Conservation (phyloP, 2,113 vertebrate genomes). For the Phrynosoma platyrhinos region DNA sequence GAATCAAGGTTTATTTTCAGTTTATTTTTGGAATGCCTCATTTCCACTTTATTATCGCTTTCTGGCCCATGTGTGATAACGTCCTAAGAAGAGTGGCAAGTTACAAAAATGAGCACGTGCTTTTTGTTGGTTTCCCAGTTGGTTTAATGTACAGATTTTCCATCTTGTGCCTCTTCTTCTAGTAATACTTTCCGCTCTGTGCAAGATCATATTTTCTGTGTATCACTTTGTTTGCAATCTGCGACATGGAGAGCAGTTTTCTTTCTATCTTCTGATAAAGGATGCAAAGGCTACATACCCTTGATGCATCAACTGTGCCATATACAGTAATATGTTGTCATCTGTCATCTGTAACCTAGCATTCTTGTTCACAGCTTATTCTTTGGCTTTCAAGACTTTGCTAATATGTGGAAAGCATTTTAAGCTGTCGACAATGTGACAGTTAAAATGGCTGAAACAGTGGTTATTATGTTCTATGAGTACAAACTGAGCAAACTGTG, state of each 20-base stretch:
- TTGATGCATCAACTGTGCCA: no score
- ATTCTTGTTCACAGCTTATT: conserved; percentile 19
- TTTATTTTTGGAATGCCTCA: no score
- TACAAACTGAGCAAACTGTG: no score
- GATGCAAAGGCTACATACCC: not conserved
- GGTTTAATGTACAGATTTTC: conserved; percentile 17
- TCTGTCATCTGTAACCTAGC: no score
- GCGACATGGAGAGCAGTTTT: not conserved
- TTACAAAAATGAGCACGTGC: not conserved
- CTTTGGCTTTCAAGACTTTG: conserved; percentile 51
- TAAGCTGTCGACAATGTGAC: conserved; percentile 42
- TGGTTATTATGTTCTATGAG: no score
- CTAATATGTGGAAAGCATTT: conserved; percentile 48
- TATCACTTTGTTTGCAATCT: not conserved
- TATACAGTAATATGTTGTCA: no score
- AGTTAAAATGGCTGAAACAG: no score
- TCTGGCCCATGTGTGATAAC: no score
- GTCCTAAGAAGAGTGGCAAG: no score
- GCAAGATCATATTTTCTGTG: not conserved
- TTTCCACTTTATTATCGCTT: no score
- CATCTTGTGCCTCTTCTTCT: conserved; percentile 38
- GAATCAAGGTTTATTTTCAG: no score
- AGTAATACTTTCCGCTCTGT: conserved; percentile 1
- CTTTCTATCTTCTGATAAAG: not conserved
- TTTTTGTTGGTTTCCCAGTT: conserved; percentile 16